phyloP scores from a whole-genome alignment of 2,113 vertebrate genomes.

The Colius striatus region DNA sequence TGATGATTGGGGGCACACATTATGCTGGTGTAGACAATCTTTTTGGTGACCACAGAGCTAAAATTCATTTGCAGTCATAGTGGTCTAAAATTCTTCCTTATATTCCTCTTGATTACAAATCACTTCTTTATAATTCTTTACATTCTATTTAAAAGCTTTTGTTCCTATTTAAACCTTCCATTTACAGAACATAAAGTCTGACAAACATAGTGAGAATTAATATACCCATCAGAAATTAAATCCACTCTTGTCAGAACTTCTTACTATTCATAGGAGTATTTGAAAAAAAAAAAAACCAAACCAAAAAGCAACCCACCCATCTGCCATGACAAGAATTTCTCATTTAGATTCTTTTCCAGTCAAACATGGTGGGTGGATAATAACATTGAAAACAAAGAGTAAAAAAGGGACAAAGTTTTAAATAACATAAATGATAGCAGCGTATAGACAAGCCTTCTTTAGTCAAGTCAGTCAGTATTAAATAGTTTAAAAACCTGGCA shows the following conservation, averaged over 20 bases:
- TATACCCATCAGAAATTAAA: background rate
- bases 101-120: background rate
- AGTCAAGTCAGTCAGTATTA: constrained; percentile 25
- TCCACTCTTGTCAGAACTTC: background rate
- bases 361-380: constrained; percentile 3
- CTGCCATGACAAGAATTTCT: constrained; percentile 17
- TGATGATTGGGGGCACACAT: background rate
- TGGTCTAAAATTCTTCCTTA: background rate
- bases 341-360: constrained; percentile 12
- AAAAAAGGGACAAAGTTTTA: constrained; percentile 11
- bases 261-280: background rate
- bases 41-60: background rate
- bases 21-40: background rate
- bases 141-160: background rate
- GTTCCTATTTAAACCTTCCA: background rate
- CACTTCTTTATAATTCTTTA: background rate
- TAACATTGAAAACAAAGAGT: background rate
- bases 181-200: background rate
- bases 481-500: constrained; percentile 31
- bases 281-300: background rate
- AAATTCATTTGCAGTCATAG: background rate
- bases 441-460: constrained; percentile 27
- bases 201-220: background rate
- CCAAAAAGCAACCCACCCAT: background rate
- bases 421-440: constrained; percentile 20